phyloP scores from a whole-genome alignment of 2,888 invertebrate genomes.

The Tenodera sinensis region DNA sequence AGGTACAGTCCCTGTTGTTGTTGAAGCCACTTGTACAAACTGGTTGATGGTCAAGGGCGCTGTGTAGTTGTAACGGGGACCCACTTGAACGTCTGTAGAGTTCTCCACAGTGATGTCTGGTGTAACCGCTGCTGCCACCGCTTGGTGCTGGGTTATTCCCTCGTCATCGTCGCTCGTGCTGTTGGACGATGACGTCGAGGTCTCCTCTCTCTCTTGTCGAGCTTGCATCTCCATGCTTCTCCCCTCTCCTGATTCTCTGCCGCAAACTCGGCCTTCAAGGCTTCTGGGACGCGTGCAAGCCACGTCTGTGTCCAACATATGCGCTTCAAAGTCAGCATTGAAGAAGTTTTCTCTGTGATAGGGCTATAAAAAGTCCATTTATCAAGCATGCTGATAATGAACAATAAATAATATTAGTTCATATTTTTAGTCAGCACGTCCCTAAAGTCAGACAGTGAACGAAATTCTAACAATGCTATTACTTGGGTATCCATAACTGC shows the following conservation, averaged over 20 bases:
- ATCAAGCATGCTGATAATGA: no score
- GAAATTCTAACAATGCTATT: no score
- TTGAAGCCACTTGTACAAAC: neutral
- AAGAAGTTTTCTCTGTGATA: no score
- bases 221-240: neutral
- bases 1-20: neutral
- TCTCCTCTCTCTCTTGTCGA: neutral
- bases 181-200: neutral
- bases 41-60: conserved; percentile 23
- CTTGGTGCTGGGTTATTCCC: neutral
- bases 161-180: neutral
- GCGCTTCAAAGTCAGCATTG: no score
- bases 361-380: no score
- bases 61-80: conserved; percentile 9
- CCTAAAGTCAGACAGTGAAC: no score
- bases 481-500: no score
- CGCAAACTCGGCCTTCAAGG: neutral
- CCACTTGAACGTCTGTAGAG: conserved; percentile 19
- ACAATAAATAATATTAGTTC: no score
- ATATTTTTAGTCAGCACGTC: no score
- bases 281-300: no score
- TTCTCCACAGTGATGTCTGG: conserved; percentile 1
- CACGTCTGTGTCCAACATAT: no score
- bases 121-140: neutral
- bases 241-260: neutral